These are phyloP conservation scores for Anas acuta DNA, from an alignment of 2,797 vertebrate genomes.

Conservation along the genomic window DNA sequence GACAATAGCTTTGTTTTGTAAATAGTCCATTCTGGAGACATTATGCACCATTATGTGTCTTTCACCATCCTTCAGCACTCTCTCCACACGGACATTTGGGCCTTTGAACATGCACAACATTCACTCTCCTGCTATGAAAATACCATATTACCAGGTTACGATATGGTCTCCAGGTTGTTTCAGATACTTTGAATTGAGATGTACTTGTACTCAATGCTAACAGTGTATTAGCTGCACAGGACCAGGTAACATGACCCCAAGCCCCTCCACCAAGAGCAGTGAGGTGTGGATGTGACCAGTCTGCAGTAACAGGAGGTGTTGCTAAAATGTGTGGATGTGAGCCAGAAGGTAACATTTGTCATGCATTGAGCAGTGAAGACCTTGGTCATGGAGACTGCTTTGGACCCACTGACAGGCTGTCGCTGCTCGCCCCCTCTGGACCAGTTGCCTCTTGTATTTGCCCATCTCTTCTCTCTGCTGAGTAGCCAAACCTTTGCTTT, in stretches of 20 bases:
- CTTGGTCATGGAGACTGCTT: not conserved
- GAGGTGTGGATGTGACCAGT: not conserved
- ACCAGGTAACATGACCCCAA: not conserved
- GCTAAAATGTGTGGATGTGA: not conserved
- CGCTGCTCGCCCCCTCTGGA: not conserved
- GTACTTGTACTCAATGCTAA: not conserved
- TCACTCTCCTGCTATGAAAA: not conserved
- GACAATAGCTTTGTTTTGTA: not conserved
- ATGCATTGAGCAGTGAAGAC: not conserved
- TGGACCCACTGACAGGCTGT: accelerated
- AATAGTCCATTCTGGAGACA: not conserved
- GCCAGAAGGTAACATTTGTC: not conserved
- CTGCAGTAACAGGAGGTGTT: not conserved
- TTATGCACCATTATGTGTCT: accelerated
- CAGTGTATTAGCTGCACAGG: not conserved
- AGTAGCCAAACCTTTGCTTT: not conserved
- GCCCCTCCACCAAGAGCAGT: not conserved
- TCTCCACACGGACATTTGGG: not conserved
- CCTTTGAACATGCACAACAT: not conserved
- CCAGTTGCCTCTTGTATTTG: not conserved
- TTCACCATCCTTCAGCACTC: not conserved
- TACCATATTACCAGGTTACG: not conserved
- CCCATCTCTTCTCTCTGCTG: not conserved
- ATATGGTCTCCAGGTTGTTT: not conserved
- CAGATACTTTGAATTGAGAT: not conserved